Evolutionary conservation across 2,888 invertebrate species (phyloP).

Genomic region (Spisula solida): DNA sequence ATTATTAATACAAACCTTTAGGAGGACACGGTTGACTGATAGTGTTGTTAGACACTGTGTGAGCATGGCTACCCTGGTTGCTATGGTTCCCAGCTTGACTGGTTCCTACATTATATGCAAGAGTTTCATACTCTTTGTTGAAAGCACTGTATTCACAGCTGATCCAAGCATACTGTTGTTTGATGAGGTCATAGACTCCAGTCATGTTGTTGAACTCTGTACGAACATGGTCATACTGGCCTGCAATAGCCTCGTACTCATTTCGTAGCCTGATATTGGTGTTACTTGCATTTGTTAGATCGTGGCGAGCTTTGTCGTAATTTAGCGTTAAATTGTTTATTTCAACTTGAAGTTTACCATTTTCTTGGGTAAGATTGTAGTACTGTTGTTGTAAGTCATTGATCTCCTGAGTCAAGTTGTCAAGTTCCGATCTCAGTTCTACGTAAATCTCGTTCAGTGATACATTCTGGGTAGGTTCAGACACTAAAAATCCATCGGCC

Average conservation of each 20-base stretch:
- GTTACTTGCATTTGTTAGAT: background rate
- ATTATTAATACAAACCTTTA: background rate
- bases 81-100: background rate
- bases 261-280: background rate
- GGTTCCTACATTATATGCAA: background rate
- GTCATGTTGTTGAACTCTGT: background rate
- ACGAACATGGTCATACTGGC: background rate
- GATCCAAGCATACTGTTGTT: conserved; percentile 1
- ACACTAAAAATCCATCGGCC: background rate
- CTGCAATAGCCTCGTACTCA: background rate
- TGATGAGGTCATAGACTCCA: background rate
- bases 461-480: conserved; percentile 13
- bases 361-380: conserved; percentile 7
- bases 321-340: background rate
- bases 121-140: background rate
- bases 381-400: background rate
- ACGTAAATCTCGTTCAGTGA: background rate
- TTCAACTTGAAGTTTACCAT: background rate
- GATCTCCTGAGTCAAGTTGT: background rate
- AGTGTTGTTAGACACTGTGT: background rate
- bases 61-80: background rate
- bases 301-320: background rate
- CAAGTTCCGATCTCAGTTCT: background rate
- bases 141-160: background rate
- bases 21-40: background rate